Percentiles rank a stretch among this genome's conserved stretches.
These are phyloP conservation scores for Tiliacea citrago DNA, from an alignment of 2,888 invertebrate species.

Conservation along the genomic window DNA sequence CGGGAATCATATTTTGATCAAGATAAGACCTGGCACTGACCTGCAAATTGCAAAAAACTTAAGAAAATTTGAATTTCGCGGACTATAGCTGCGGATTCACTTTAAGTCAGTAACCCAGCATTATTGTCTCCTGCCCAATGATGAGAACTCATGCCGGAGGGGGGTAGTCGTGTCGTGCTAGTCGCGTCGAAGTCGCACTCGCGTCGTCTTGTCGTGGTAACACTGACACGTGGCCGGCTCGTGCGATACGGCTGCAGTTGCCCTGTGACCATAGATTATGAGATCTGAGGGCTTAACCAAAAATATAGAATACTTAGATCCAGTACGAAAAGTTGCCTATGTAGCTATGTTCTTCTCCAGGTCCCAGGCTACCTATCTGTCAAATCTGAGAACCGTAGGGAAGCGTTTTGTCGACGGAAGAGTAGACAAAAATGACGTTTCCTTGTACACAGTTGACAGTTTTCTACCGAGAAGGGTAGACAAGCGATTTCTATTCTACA, in stretches of 20 bases:
- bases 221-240: conserved; percentile 64
- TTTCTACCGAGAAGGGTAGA: no score
- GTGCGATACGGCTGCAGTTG: conserved; percentile 68
- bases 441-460: no score
- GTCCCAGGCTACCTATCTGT: background rate
- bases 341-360: background rate
- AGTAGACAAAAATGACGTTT: no score
- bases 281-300: conserved; percentile 81
- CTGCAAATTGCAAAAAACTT: no score
- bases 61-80: background rate
- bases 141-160: conserved; percentile 83
- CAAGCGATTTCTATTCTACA: no score
- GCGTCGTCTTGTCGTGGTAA: conserved; percentile 61
- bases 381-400: background rate
- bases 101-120: background rate
- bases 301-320: background rate
- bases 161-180: conserved; percentile 66
- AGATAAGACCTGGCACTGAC: no score
- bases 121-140: conserved; percentile 73
- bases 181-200: conserved; percentile 54
- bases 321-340: background rate
- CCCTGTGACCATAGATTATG: conserved; percentile 85
- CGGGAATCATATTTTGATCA: no score
- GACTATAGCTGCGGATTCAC: no score
- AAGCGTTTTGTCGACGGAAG: no score